Evolutionary conservation across 2,113 vertebrate species (phyloP).

Genomic region (Heterotilapia buettikoferi): DNA sequence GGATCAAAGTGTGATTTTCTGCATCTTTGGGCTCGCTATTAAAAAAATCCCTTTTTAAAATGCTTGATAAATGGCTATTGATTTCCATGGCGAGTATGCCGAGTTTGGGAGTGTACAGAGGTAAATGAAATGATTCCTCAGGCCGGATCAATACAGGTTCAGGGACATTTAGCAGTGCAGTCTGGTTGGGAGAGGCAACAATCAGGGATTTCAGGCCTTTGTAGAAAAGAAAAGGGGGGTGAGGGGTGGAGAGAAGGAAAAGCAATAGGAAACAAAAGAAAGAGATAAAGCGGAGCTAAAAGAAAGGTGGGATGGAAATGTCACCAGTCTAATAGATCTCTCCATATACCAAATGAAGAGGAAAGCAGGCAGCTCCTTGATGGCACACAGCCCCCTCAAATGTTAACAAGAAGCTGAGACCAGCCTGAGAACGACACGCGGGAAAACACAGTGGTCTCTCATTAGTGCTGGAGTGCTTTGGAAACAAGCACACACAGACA

Average conservation of each 20-base stretch:
- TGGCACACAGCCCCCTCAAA: constrained; percentile 11
- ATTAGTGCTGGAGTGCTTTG: not conserved
- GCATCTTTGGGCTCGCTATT: constrained; percentile 31
- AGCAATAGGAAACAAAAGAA: not conserved
- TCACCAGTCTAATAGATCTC: constrained; percentile 30
- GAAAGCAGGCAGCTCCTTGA: not conserved
- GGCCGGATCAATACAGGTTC: constrained; percentile 47
- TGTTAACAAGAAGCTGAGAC: constrained; percentile 53
- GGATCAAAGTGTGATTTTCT: constrained; percentile 57
- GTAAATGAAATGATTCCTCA: constrained; percentile 53
- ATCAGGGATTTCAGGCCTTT: not conserved
- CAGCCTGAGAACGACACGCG: not conserved
- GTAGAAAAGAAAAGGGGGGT: not conserved
- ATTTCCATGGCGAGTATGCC: constrained; percentile 19
- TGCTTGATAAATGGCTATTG: constrained; percentile 47
- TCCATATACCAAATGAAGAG: constrained; percentile 44
- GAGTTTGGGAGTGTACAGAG: constrained; percentile 15
- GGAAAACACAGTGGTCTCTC: not conserved
- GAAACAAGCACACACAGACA: not conserved
- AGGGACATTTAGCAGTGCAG: constrained; percentile 32
- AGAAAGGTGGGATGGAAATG: constrained; percentile 37
- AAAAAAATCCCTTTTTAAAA: constrained; percentile 35
- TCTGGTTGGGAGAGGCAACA: not conserved
- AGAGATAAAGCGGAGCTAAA: not conserved
- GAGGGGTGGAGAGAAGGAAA: not conserved